These are phyloP conservation scores for Tenthredo livida DNA, from an alignment of 2,888 invertebrate species.

Conservation along the genomic window DNA sequence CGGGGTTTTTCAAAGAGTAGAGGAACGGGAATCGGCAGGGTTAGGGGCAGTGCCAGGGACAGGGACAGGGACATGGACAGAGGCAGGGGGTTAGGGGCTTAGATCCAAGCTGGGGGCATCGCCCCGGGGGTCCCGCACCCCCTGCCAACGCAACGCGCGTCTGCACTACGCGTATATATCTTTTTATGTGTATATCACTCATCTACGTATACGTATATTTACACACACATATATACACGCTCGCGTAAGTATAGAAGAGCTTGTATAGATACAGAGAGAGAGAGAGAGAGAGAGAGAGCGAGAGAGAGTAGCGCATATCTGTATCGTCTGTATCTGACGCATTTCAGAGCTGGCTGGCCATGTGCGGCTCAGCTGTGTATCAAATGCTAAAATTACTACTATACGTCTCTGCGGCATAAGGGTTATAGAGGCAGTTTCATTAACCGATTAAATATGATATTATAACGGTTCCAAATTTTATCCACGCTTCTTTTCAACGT, in stretches of 20 bases:
- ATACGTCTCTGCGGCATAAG: not conserved
- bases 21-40: constrained; percentile 21
- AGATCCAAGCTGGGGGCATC: constrained; percentile 51
- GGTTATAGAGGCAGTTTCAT: constrained; percentile 1
- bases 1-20: constrained; percentile 54
- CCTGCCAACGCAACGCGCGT: constrained; percentile 48
- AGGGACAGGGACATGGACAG: constrained; percentile 23
- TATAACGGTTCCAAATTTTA: not conserved
- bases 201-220: not conserved
- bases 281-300: constrained; percentile 22
- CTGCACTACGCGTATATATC: constrained; percentile 33
- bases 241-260: not conserved
- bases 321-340: constrained; percentile 63
- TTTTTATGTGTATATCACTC: constrained; percentile 16
- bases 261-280: constrained; percentile 34
- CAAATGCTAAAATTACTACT: constrained; percentile 68
- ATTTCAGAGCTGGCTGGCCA: constrained; percentile 60
- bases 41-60: constrained; percentile 6
- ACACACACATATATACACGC: not conserved
- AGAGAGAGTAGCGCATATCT: constrained; percentile 45
- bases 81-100: constrained; percentile 10
- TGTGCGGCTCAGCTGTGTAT: constrained; percentile 72
- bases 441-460: not conserved
- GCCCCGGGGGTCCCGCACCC: constrained; percentile 52
- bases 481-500: not conserved